Base-by-base conservation (phyloP, 2,113 vertebrate species). In the Leuciscus idus region DNA sequence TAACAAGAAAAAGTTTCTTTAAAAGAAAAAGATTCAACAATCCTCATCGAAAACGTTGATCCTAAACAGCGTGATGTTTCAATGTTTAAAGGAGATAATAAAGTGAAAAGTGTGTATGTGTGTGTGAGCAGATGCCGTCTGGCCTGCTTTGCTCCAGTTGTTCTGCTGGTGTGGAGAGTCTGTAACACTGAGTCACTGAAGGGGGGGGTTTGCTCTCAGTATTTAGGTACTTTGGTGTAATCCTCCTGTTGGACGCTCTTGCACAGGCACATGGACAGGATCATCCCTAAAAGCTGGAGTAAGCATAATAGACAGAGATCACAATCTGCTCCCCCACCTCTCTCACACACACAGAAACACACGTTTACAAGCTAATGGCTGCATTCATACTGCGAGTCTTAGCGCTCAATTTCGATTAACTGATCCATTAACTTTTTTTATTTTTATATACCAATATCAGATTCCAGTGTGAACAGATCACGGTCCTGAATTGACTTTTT, bases 201-300 rank as follows among this genome's bases (percentile, higher is more conserved):
- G 74, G 48, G 81, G 81, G 81, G 64, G 77, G 74, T 12, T 70
- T 30, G 30, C 76, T 61, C 46, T 98, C 95, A 98, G 93, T 98
- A 98, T 92, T 97, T 98, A 64, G 98, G 97, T 83, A 99, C 97
- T 95, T 99, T 98, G 94, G 95, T 96, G 90, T 99, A 99, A 93
- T 99, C 97, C 93, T 99, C 97, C 0, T 94, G 95, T 50, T 96
- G 96, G 77, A 99, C 92, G 46, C 93, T 97, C 92, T 95, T 97
- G 94, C 97, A 99, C 83, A 99, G 88, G n/a, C 96, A 97, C 91
- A 99, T 95, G 90, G 98, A 96, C 74, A 99, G 95, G 73, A 98
- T 91, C 96, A 98, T 96, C 21, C 98, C 98, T 82, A 99, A 93
- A 87, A 98, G 93, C 97, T 98, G 94, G 0, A 93, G 90, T 73